phyloP scores from a whole-genome alignment of 2,797 vertebrate species.

The Rhinatrema bivittatum region DNA sequence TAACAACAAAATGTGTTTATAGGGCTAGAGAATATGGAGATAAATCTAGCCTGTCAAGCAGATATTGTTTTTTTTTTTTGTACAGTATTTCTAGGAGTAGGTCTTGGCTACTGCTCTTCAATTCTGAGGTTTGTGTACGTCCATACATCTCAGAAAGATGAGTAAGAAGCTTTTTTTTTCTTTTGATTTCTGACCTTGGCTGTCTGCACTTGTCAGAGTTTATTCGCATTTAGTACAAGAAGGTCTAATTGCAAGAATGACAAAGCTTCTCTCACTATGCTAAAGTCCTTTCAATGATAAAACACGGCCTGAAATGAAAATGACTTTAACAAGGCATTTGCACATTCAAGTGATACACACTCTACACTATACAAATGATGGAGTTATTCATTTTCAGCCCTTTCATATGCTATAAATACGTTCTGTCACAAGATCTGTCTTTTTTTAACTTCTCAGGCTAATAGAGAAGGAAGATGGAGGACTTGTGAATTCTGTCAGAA shows the following conservation, averaged over 20 bases:
- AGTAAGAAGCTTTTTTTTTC: conserved; percentile 32
- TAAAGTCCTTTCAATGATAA: conserved; percentile 52
- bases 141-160: conserved; percentile 28
- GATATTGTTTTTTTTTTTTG: conserved; percentile 44
- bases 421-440: conserved; percentile 65
- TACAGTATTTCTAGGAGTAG: conserved; percentile 28
- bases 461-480: conserved; percentile 34
- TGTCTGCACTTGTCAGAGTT: conserved; percentile 48
- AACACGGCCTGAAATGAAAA: conserved; percentile 64
- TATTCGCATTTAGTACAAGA: conserved; percentile 41
- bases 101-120: conserved; percentile 25
- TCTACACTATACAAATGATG: conserved; percentile 52
- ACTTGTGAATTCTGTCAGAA: conserved; percentile 38
- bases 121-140: conserved; percentile 29
- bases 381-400: conserved; percentile 73
- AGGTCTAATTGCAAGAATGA: conserved; percentile 47
- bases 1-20: conserved; percentile 63
- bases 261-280: conserved; percentile 44
- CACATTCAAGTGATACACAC: conserved; percentile 49
- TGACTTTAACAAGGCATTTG: conserved; percentile 60
- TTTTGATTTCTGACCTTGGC: conserved; percentile 56
- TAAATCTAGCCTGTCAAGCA: conserved; percentile 64
- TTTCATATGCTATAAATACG: conserved; percentile 68
- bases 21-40: conserved; percentile 58
- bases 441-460: conserved; percentile 49